Evolutionary conservation across 2,113 vertebrate species (phyloP), one percentile per base, ranked within the genome.

Genomic region (Laticauda laticaudata): DNA sequence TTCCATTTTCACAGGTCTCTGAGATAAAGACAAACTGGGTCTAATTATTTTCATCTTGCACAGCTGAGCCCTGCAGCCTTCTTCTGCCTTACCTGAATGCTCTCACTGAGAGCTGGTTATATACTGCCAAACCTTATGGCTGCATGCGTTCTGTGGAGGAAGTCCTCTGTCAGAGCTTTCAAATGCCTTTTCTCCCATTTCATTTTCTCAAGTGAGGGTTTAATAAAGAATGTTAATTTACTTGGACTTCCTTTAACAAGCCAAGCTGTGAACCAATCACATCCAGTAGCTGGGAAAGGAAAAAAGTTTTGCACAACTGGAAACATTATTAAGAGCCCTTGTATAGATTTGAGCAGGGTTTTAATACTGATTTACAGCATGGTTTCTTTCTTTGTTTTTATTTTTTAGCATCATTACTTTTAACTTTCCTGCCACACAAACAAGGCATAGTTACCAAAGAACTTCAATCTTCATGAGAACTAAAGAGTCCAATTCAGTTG

Each of bases 1-100:
- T 95, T 97, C 96, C 94, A 94, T 96, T 96, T 96, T 96, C 95
- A 94, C 93, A 91, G 92, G 92, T 91, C 64, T 91, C 64, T 93
- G 94, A 96, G 94, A 91, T 0, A 95, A 93, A 96, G 94, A 94
- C 92, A 95, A 93, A 93, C 93, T 92, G 95, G 94, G 93, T 85
- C 94, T 96, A 95, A 95, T 96, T 96, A 95, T 95, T 95, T 96
- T 94, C 56, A 86, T 92, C 95, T 95, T 92, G 92, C 91, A 93
- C 95, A 95, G 94, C 96, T 95, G 93, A 96, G 95, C 95, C 93
- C 95, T 95, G 86, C 95, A 92, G 88, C 75, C 96, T 92, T 95
- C 93, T 92, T 91, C 96, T 94, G 94, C 96, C 95, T 96, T 94
- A 95, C 93, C 95, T 95, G 96, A 92, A 94, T 64, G 90, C 93